Percentiles rank a stretch among this genome's conserved stretches.
Conservation (phyloP, 2,797 vertebrate species). For the Neosilurus hyrtlii region DNA sequence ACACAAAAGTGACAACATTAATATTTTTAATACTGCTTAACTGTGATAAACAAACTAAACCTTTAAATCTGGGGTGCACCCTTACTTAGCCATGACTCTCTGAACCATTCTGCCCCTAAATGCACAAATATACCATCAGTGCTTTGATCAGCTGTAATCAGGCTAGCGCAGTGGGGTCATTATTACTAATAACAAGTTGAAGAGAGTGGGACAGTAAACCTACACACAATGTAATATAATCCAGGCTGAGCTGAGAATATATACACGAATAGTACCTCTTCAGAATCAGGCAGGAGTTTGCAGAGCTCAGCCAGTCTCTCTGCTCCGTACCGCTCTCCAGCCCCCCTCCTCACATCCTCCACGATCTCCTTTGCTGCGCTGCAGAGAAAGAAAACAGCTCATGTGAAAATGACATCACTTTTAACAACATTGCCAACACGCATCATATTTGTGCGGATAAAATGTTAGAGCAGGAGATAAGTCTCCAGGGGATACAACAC, state of each 20-base stretch:
- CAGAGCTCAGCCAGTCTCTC: constrained; percentile 78
- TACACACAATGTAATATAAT: background rate
- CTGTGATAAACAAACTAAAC: background rate
- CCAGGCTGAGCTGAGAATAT: background rate
- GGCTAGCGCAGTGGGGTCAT: background rate
- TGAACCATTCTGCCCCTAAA: background rate
- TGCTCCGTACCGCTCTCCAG: constrained; percentile 72
- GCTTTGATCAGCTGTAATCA: background rate
- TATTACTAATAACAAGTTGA: background rate
- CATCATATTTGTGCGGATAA: background rate
- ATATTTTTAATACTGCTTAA: background rate
- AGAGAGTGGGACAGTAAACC: background rate
- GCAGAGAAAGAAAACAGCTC: constrained; percentile 34
- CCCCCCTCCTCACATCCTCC: constrained; percentile 74
- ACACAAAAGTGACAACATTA: background rate
- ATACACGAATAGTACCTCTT: constrained; percentile 68
- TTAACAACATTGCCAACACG: background rate
- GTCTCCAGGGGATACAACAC: background rate
- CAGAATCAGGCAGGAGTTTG: constrained; percentile 78
- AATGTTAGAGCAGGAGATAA: constrained; percentile 11
- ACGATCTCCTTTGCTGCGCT: constrained; percentile 77
- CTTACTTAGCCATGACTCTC: background rate
- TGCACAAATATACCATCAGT: background rate
- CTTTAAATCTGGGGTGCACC: background rate
- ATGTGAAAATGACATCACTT: constrained; percentile 15